Evolutionary conservation across 1,140 invertebrate species (phyloP).

Genomic region (Brevipalpus yothersi): DNA sequence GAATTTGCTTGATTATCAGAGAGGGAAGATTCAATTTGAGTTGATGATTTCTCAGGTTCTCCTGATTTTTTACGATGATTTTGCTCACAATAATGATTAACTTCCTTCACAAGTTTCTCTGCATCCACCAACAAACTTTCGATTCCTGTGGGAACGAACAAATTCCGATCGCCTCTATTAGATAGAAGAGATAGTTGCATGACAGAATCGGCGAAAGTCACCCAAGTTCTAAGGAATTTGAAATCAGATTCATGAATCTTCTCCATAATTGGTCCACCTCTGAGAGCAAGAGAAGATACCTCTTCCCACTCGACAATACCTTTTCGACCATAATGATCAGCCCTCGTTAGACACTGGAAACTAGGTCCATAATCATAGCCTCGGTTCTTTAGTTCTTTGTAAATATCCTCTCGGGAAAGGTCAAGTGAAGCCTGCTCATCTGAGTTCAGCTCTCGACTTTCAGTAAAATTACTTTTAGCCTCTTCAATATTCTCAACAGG

Average conservation of each 20-base stretch:
- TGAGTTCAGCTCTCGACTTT: too few relatives aligned
- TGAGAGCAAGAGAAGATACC: not conserved
- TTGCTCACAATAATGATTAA: constrained; percentile 1
- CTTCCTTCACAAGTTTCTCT: constrained; percentile 4
- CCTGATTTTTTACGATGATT: not conserved
- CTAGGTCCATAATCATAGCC: constrained; percentile 31
- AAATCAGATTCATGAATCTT: not conserved
- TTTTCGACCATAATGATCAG: constrained; percentile 12
- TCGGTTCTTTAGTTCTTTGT: constrained; percentile 25
- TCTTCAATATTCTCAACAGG: constrained; percentile 6
- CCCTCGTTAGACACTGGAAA: constrained; percentile 49
- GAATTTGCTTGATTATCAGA: too few relatives aligned
- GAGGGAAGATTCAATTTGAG: not conserved
- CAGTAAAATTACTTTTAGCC: too few relatives aligned
- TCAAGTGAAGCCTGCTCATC: too few relatives aligned
- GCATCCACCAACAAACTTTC: constrained; percentile 31
- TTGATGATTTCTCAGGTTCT: not conserved
- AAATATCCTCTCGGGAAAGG: constrained; percentile 26
- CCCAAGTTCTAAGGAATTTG: constrained; percentile 19
- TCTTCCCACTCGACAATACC: constrained; percentile 19
- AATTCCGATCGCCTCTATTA: constrained; percentile 35
- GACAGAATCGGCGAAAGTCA: constrained; percentile 29
- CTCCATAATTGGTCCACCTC: not conserved
- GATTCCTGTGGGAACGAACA: constrained; percentile 65
- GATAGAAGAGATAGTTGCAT: constrained; percentile 14